A percentile compares a stretch with the other conserved stretches of the same genome.
These are phyloP conservation scores for Armadillidium nasatum DNA, from an alignment of 1,140 invertebrate species.

Conservation along the genomic window DNA sequence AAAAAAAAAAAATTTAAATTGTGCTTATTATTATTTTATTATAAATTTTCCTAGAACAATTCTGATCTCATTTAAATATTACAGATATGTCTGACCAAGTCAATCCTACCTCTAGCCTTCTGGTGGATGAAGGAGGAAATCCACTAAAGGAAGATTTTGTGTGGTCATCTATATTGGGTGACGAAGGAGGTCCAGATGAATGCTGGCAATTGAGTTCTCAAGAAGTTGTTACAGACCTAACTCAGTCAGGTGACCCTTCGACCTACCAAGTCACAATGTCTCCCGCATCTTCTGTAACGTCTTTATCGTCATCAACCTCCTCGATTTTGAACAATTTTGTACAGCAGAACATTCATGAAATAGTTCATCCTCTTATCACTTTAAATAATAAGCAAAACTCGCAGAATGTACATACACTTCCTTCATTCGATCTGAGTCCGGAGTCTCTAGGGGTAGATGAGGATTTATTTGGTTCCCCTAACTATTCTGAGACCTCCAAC, in stretches of 20 bases:
- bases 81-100: no score
- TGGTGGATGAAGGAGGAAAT: background rate
- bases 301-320: constrained; percentile 14
- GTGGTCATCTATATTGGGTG: constrained; percentile 37
- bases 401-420: constrained; percentile 24
- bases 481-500: constrained; percentile 43
- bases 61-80: no score
- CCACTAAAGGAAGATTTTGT: constrained; percentile 37
- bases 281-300: constrained; percentile 13
- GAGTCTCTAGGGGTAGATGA: constrained; percentile 40
- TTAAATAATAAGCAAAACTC: background rate
- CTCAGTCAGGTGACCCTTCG: constrained; percentile 43
- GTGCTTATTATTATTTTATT: no score
- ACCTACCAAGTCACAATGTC: constrained; percentile 38
- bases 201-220: constrained; percentile 36
- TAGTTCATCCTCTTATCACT: constrained; percentile 14
- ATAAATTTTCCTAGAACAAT: no score
- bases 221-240: constrained; percentile 42
- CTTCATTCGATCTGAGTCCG: constrained; percentile 42
- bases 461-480: constrained; percentile 40
- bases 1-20: no score
- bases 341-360: background rate
- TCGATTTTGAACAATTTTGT: constrained; percentile 3
- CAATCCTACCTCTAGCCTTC: background rate
- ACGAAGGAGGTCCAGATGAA: constrained; percentile 34